Evolutionary conservation across 2,113 vertebrate genomes (phyloP), one percentile per base, ranked within the genome.

Genomic region (Xyliphius kryptos): DNA sequence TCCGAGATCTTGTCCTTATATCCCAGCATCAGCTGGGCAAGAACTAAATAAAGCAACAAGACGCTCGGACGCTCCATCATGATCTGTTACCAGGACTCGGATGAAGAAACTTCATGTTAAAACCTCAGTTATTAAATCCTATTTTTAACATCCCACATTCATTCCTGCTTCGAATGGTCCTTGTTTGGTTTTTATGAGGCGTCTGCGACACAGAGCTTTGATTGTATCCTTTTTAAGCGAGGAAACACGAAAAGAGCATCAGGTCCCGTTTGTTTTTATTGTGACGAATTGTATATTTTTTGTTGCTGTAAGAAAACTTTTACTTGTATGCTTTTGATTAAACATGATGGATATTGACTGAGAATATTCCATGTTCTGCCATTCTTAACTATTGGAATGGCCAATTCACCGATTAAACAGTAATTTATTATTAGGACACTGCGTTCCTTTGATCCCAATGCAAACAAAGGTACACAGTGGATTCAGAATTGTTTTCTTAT

Each of bases 131-230:
- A 80, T 77, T 82, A 80, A 76, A 79, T 78, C 70, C 72, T 70
- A 73, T 26, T 77, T 73, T 70, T 73, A 74, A 22, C 66, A 61
- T 54, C 67, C 53, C 73, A 72, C 75, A 76, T 83, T 75, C 74
- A 74, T 83, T 81, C 70, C 69, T 69, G 74, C 67, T 71, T 68
- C 68, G 49, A 66, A 58, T 61, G 53, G 66, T 68, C 7, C 26
- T 66, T 4, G 37, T 60, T 68, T 56, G 55, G 54, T 71, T 49
- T 76, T 81, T 76, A 80, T 74, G 63, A 81, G 75, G 70, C 58
- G 67, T 77, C 73, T 82, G 73, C 72, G 73, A 72, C 62, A 77
- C 68, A 71, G 78, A 75, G 79, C 66, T 74, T 72, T 85, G 77
- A 82, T 83, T 81, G 78, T 77, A 82, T 76, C 81, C 43, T 74